Percentiles rank a stretch among this genome's conserved stretches.
These are phyloP conservation scores for Galerucella calmariensis DNA, from an alignment of 2,888 invertebrate species.

Conservation along the genomic window DNA sequence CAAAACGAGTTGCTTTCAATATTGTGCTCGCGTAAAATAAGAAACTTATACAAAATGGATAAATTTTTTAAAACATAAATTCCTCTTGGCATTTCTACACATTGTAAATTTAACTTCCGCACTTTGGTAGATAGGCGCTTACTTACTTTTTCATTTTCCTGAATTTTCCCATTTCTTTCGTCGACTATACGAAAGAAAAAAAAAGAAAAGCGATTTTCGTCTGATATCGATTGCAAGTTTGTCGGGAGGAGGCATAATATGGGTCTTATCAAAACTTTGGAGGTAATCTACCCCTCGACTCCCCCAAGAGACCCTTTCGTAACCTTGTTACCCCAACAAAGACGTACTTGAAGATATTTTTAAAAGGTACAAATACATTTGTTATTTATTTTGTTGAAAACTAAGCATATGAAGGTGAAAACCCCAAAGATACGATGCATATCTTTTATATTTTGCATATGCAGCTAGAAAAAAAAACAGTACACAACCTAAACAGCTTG, in stretches of 20 bases:
- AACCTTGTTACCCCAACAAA: slow-evolving; percentile 14
- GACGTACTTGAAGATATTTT: not conserved
- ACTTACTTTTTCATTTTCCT: slow-evolving; percentile 16
- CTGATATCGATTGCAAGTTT: slow-evolving; percentile 17
- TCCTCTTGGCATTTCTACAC: not conserved
- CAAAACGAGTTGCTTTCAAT: too few species aligned
- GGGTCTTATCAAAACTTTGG: slow-evolving; percentile 22
- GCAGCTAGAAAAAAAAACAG: too few species aligned
- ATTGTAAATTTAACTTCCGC: slow-evolving; percentile 2
- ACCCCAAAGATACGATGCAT: too few species aligned
- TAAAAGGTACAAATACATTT: too few species aligned
- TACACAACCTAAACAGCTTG: too few species aligned
- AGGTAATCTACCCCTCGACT: slow-evolving; percentile 17
- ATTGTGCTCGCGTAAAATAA: too few species aligned
- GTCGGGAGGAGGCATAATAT: slow-evolving; percentile 20
- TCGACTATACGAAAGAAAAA: not conserved
- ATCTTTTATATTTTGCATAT: too few species aligned
- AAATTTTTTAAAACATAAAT: too few species aligned
- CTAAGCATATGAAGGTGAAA: too few species aligned
- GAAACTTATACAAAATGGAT: too few species aligned
- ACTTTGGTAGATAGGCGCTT: slow-evolving; percentile 13
- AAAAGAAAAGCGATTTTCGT: slow-evolving; percentile 12
- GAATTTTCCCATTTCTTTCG: slow-evolving; percentile 9
- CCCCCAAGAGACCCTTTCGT: slow-evolving; percentile 5
- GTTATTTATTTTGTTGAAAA: too few species aligned